Conservation (phyloP, 2,113 vertebrate genomes). For the Varanus komodoensis region DNA sequence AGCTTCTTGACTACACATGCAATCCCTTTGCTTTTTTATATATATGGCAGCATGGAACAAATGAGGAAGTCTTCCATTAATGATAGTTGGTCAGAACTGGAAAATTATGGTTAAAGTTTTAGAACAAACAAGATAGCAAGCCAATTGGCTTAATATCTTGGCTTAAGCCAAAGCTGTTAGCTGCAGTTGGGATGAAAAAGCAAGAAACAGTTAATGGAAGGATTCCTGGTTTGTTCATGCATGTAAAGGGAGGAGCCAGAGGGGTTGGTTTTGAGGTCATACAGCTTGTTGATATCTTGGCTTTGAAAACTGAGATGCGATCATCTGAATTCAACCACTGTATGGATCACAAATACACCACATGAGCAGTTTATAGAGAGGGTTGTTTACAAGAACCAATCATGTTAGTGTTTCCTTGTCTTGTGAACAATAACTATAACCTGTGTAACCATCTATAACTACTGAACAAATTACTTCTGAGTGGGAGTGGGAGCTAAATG, state of each 20-base stretch:
- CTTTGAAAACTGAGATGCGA: not conserved
- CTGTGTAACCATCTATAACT: not conserved
- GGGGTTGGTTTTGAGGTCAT: not conserved
- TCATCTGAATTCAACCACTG: no score
- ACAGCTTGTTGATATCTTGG: not conserved
- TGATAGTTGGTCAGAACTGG: no score
- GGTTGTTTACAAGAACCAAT: not conserved
- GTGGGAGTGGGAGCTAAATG: no score
- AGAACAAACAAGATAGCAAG: not conserved
- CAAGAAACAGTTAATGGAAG: not conserved
- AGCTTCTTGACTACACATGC: no score
- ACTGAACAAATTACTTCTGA: not conserved
- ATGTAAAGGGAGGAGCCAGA: not conserved
- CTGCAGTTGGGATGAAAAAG: not conserved
- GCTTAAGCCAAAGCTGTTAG: not conserved
- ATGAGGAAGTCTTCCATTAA: not conserved
- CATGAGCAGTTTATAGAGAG: not conserved
- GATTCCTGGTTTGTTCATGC: not conserved
- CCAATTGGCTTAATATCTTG: not conserved
- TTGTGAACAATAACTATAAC: not conserved
- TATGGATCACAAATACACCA: not conserved
- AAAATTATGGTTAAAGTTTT: not conserved
- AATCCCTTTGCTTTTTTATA: no score
- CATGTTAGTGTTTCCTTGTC: not conserved
- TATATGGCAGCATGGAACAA: not conserved